Percentiles rank a stretch among this genome's conserved stretches.
These are phyloP conservation scores for Graptemys geographica DNA, from an alignment of 2,797 vertebrate genomes.

Conservation along the genomic window DNA sequence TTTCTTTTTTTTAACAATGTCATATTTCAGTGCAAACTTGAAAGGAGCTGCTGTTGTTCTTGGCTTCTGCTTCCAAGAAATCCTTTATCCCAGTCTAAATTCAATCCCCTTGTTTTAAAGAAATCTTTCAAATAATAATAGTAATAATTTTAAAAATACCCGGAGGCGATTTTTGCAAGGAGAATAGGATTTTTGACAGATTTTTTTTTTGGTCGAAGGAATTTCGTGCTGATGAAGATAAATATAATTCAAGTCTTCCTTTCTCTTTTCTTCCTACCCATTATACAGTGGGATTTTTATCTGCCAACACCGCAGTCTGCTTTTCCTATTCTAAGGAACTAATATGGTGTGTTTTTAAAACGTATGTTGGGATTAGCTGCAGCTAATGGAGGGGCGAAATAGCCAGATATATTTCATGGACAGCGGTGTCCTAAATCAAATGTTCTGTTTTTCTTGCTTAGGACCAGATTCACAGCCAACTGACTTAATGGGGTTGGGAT, in stretches of 20 bases:
- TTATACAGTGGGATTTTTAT: not conserved
- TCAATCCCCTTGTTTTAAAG: not conserved
- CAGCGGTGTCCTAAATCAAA: not conserved
- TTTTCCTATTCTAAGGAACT: not conserved
- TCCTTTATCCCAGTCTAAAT: not conserved
- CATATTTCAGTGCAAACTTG: not conserved
- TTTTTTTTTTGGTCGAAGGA: rapidly evolving
- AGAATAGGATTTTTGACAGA: not conserved
- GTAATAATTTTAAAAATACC: not conserved
- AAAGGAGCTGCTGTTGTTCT: not conserved
- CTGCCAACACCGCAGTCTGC: not conserved
- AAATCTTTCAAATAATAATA: not conserved
- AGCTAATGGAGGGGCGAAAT: not conserved
- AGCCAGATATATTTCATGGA: not conserved
- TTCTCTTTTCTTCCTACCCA: not conserved
- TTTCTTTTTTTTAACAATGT: not conserved
- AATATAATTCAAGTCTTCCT: not conserved
- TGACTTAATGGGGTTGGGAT: not conserved
- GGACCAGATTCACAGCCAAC: not conserved
- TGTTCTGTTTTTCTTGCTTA: not conserved
- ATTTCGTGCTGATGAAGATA: not conserved
- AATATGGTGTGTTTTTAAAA: not conserved
- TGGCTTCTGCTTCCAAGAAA: constrained; percentile 1
- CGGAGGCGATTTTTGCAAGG: not conserved
- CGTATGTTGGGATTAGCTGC: not conserved